Base-by-base conservation (phyloP, 2,888 invertebrate genomes). In the Timema cristinae region DNA sequence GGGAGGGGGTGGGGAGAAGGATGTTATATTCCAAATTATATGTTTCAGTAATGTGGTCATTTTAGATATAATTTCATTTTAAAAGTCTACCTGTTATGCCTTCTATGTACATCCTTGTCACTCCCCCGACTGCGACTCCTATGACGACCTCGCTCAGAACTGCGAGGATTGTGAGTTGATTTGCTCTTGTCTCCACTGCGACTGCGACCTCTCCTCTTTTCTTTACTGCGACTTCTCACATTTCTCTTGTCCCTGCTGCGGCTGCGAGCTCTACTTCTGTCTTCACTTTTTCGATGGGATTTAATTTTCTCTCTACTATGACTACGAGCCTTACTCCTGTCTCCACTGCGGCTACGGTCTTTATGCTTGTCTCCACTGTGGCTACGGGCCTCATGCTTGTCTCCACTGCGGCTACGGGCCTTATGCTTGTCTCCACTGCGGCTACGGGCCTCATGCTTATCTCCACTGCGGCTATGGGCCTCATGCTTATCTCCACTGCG, bases 361-460 rank as follows among this genome's bases (percentile, higher is more conserved):
- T 67, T 67, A 13, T 51, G 48, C 11, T 61, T 15, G 50, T 50
- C 54, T 49, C 52, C 63, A 52, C 61, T 74, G 15, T 54, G 59
- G 59, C 71, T 73, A 6, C 52, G 54, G 11, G 52, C 69, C 63
- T 59, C 61, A 63, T 66, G 66, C 51, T 56, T 68, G 48, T 63
- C 68, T 11, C 68, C 61, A 66, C 73, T 73, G 13, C 67, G 56
- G 47, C 52, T 66, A 61, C 72, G 76, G 74, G 67, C 74, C 32
- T 68, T 76, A 63, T 74, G 71, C 73, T 71, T 74, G 73, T 77
- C 72, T 59, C 72, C 73, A 48, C 76, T 73, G 49, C 71, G 67
- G 66, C 73, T n/a, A 8, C 59, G 59, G 32, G 15, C 32, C 56
- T 7, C 7, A 16, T 11, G 56, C 56, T 16, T 56, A 16, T 6